Evolutionary conservation across 2,888 invertebrate species (phyloP), one percentile per base, ranked within the genome.

Genomic region (Brenthis ino): DNA sequence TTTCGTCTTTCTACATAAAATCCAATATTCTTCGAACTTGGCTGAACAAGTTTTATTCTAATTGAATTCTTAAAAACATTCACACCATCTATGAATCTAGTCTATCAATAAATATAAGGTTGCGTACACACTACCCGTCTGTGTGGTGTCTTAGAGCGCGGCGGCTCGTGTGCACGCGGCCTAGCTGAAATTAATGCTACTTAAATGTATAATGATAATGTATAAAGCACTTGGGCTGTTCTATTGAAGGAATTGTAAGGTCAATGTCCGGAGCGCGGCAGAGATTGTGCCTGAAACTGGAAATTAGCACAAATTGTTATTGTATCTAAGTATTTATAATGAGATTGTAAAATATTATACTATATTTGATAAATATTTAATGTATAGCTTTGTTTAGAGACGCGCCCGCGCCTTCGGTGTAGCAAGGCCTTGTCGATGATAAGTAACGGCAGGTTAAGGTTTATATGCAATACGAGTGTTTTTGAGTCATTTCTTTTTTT

Each of bases 271-370:
- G 47, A 53, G 43, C 48, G 60, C 16, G 24, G 54, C 43, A 24
- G 20, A 60, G 55, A 11, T 37, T 50, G 67, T 67, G 61, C 55
- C 50, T 67, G 50, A 33, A 66, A 53, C 28, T 55, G 33, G 8
- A 14, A 54, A 33, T 61, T 48, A 20, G 67, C 67, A 67, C 61
- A 67, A 67, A 58, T 58, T 37, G 24, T 33, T 24, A 53, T 53
- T 33, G 55, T 37, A 48, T 57, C 14, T 20, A 56, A 33, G 55
- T 67, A 67, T 37, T 50, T 61, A 56, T 60, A 50, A 37, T 20
- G 55, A 55, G 48, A 67, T 67, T 60, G 16, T 67, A 61, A 61
- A 60, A 47, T 24, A 56, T 67, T 55, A 20, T 54, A 47, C 54
- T 48, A 48, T 55, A 50, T 33, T 33, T 61, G 8, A 47, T 24